Percentiles rank a stretch among this genome's conserved stretches.
Evolutionary conservation across 1,140 invertebrate species (phyloP).

Genomic region (Apis florea): DNA sequence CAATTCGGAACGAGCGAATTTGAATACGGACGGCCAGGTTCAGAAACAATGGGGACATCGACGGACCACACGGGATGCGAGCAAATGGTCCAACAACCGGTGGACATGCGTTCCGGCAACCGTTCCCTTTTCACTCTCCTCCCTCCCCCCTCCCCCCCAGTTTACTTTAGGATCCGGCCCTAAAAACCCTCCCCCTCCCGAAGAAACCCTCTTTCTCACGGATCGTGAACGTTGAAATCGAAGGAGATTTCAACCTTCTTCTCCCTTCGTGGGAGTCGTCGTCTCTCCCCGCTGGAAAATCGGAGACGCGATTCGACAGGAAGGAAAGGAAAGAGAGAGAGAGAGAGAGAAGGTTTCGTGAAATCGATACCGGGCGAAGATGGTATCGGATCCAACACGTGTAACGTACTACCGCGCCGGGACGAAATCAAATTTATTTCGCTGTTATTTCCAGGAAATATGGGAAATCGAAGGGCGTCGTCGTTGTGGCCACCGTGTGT

Average conservation of each 20-base stretch:
- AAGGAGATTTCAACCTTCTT: too few relatives aligned
- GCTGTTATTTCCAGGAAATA: constrained; percentile 68
- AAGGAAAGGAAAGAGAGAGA: constrained; percentile 51
- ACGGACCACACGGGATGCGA: constrained; percentile 80
- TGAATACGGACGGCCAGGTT: constrained; percentile 62
- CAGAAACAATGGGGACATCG: constrained; percentile 80
- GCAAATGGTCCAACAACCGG: constrained; percentile 81
- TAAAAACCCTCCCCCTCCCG: too few relatives aligned
- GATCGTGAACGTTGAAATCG: too few relatives aligned
- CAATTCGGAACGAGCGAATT: constrained; percentile 67
- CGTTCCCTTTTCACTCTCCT: constrained; percentile 39
- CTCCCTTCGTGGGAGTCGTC: neutral
- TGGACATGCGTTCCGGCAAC: constrained; percentile 78
- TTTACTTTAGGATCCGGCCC: neutral
- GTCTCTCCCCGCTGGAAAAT: constrained; percentile 15
- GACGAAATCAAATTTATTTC: constrained; percentile 76
- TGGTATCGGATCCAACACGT: constrained; percentile 79
- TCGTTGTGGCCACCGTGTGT: constrained; percentile 11
- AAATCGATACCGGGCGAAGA: constrained; percentile 78
- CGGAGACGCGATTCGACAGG: constrained; percentile 44
- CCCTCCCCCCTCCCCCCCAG: too few relatives aligned
- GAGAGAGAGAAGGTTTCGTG: constrained; percentile 71
- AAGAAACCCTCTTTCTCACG: too few relatives aligned
- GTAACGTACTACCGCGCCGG: constrained; percentile 77
- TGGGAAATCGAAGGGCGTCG: constrained; percentile 54